Evolutionary conservation across 2,113 vertebrate genomes (phyloP), one percentile per base, ranked within the genome.

Genomic region (Gila orcuttii): DNA sequence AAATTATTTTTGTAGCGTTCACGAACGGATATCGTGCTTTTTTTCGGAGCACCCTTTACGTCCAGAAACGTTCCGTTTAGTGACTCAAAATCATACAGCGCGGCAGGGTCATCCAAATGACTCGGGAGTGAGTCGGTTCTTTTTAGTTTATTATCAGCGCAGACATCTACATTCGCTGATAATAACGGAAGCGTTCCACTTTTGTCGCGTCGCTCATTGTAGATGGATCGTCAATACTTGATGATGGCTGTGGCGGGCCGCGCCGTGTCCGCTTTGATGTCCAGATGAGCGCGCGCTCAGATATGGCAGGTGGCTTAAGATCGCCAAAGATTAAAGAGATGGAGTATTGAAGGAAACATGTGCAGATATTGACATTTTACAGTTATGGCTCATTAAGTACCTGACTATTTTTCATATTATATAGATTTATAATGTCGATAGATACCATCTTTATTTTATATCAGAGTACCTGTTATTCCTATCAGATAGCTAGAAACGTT

Each of bases 281-380:
- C 79, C 69, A 86, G 79, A 83, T 57, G 71, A 86, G 81, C 59
- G 85, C 79, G 60, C 36, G 71, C 23, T 79, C 75, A 17, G 50
- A 50, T 76, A 55, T 86, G 85, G 79, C 85, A 86, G 71, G 85
- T 86, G 79, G 85, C 66, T 80, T 55, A 60, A 86, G 79, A 86
- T 75, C 25, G 15, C 33, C 50, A 62, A 76, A 64, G 79, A 82
- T 79, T 79, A 82, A 82, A 86, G 59, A 83, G 45, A 83, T 55
- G 15, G 4, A 39, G 47, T 2, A 55, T 6, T 77, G 77, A 71
- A 57, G 36, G 15, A n/a, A 25, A 55, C 50, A 59, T 23, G 36
- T 42, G 59, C n/a, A 75, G 42, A 55, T 69, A 23, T 12, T 71
- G 50, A 2, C 55, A 21, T 60, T 39, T 31, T 55, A 21, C 25